phyloP scores from a whole-genome alignment of 53 echinoderm and acorn worm species.

The Pentamera pediparva region DNA sequence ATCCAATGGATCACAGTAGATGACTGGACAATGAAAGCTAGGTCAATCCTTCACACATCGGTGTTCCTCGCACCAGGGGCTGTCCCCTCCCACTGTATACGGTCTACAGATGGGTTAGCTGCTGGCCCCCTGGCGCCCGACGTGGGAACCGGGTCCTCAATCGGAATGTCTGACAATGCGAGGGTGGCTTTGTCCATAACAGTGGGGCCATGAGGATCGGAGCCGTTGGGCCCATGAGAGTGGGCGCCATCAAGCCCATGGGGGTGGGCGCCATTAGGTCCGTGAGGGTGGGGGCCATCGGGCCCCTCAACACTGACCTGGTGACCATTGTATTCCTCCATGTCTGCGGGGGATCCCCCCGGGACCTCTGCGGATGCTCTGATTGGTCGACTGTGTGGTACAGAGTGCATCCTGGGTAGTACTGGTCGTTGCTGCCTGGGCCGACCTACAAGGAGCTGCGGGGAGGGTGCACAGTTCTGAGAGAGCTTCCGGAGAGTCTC shows the following conservation, averaged over 20 bases:
- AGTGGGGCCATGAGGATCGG: conserved; percentile 40
- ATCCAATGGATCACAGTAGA: no score
- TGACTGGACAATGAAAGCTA: no score
- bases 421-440: conserved; percentile 76
- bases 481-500: conserved; percentile 72
- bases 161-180: conserved; percentile 83
- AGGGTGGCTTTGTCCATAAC: conserved; percentile 64
- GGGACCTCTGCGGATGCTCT: conserved; percentile 42
- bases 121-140: background rate
- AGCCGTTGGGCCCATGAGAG: conserved; percentile 1
- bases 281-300: background rate
- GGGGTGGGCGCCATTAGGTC: background rate
- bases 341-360: conserved; percentile 7
- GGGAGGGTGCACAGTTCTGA: conserved; percentile 56
- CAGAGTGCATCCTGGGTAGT: conserved; percentile 76
- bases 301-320: conserved; percentile 9
- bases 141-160: conserved; percentile 71
- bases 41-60: conserved; percentile 15
- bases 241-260: background rate
- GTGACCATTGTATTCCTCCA: conserved; percentile 26
- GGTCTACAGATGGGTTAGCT: conserved; percentile 15
- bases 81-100: conserved; percentile 32
- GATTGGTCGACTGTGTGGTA: conserved; percentile 62
- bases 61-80: conserved; percentile 22
- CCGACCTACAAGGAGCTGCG: conserved; percentile 73